Percentiles rank a stretch among this genome's conserved stretches.
Conservation (phyloP, 2,888 invertebrate genomes). For the Drosophila falleni region DNA sequence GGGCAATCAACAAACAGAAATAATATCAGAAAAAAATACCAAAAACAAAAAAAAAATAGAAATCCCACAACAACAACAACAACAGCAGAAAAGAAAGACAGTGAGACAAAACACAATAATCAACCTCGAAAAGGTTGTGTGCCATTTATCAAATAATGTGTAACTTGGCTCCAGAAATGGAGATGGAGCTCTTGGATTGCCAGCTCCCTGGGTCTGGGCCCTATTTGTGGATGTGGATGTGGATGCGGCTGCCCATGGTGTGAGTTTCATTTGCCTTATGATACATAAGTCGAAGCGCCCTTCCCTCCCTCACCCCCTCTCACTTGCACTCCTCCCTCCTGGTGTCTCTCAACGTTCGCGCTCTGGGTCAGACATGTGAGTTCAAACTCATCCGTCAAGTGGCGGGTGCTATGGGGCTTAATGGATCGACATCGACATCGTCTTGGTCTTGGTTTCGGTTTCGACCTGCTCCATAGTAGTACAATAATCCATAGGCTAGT, state of each 20-base stretch:
- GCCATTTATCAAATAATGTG: conserved; percentile 82
- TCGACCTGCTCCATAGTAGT: conserved; percentile 51
- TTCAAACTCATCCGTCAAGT: conserved; percentile 85
- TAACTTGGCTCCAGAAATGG: conserved; percentile 71
- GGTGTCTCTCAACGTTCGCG: conserved; percentile 24
- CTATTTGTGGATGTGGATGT: conserved; percentile 57
- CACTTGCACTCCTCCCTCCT: conserved; percentile 10
- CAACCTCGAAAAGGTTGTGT: conserved; percentile 83
- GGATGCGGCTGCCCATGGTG: conserved; percentile 66
- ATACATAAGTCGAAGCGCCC: conserved; percentile 62
- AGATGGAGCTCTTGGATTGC: conserved; percentile 49
- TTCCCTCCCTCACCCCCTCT: conserved; percentile 5
- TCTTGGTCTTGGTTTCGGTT: not conserved
- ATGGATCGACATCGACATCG: conserved; percentile 76
- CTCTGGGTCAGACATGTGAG: conserved; percentile 83
- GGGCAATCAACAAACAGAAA: conserved; percentile 61
- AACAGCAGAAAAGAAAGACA: conserved; percentile 28
- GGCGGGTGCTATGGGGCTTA: conserved; percentile 74
- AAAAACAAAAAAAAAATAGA: conserved; percentile 50
- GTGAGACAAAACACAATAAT: conserved; percentile 82
- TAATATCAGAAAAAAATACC: conserved; percentile 30
- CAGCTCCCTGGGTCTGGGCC: conserved; percentile 26
- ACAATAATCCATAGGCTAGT: conserved; percentile 66
- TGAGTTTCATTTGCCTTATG: conserved; percentile 74
- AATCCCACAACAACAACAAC: conserved; percentile 62